Evolutionary conservation across 2,113 vertebrate species (phyloP).

Genomic region (Castor canadensis): DNA sequence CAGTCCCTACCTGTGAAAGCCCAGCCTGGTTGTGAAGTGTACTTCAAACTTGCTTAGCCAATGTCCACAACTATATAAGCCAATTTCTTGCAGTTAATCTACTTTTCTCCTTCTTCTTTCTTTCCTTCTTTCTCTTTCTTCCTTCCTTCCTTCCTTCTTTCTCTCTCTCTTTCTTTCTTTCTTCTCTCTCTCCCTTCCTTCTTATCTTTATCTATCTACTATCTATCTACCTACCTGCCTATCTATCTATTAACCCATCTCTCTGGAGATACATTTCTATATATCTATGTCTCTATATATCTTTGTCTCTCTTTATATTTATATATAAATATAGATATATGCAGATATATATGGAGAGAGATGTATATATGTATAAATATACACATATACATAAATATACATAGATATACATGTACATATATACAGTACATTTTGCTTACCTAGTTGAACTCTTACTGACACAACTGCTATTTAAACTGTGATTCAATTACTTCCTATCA

Average conservation of each 20-base stretch:
- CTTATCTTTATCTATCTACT: background rate
- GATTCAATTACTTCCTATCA: background rate
- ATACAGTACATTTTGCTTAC: background rate
- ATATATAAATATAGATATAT: no score
- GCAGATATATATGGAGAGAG: no score
- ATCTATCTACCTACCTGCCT: background rate
- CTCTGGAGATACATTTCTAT: no score
- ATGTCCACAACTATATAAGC: background rate
- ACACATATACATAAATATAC: no score
- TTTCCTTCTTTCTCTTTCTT: no score
- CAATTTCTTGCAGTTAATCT: background rate
- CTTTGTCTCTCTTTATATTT: no score
- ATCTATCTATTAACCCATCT: background rate
- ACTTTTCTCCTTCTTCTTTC: no score
- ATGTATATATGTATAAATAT: no score
- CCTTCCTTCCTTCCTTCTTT: background rate
- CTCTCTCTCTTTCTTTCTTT: no score
- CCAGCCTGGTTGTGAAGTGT: background rate
- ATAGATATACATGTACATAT: background rate
- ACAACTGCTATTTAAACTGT: background rate
- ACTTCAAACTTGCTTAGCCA: background rate
- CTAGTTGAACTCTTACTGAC: background rate
- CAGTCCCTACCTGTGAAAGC: background rate
- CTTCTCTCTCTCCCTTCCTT: no score
- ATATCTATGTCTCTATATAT: no score